Base-by-base conservation (phyloP, 37 sponge, comb jelly and placozoan species). In the Eunapius fragilis region DNA sequence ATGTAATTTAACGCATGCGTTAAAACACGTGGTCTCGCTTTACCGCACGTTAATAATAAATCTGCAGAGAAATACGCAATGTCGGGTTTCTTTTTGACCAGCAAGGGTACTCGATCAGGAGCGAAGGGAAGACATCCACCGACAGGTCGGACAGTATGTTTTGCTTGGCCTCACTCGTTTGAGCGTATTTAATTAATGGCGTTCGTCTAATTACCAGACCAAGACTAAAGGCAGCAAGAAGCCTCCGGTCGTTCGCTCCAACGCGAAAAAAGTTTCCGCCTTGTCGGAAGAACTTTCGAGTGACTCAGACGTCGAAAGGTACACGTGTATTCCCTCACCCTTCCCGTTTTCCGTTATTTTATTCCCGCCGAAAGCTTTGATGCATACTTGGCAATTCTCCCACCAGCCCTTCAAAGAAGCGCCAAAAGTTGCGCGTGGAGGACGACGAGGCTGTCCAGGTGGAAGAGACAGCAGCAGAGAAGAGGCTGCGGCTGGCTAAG, bases 381-480 rank as follows among this genome's bases (percentile, higher is more conserved):
- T n/a, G n/a, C n/a, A n/a, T n/a, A n/a, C n/a, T n/a, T n/a, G n/a
- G n/a, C n/a, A n/a, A n/a, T n/a, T n/a, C n/a, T n/a, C n/a, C n/a
- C n/a, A 7, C 58, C 2, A 72, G 73, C 37, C 17, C n/a, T 41
- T 0, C 33, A 23, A 75, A 25, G 31, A 75, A 30, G 67, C 48
- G 31, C 23, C 26, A 22, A 6, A 80, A 48, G 32, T 25, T 69
- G 84, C 50, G 31, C 25, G 67, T 58, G 30, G 25, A 49, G 19
- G 87, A 58, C 7, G 77, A 80, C 28, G 89, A 81, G 12, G 31
- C 68, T 3, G 73, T 45, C 22, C 73, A 71, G 26, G 91, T 84
- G 36, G 95, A 95, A 74, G 99, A 98, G 80, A 93, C 97, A 24
- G 91, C 97, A 25, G 93, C 95, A 45, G 94, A 93, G 82, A 98